Evolutionary conservation across 2,888 invertebrate genomes (phyloP), one percentile per base, ranked within the genome.

Genomic region (Acanthosepion esculentum): DNA sequence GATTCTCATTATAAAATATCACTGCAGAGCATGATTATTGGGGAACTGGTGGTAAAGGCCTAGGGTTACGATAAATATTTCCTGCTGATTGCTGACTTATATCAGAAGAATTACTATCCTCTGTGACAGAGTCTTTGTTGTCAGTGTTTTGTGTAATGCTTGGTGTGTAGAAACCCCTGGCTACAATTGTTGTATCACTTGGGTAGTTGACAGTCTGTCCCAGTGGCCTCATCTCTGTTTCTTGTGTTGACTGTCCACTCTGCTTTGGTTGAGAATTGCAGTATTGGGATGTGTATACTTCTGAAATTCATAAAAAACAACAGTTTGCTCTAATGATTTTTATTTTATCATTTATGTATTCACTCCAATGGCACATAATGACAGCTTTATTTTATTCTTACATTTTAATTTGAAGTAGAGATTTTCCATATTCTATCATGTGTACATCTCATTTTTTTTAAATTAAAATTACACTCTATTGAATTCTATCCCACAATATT

Each of bases 41-140:
- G 12, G 78, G 78, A 12, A 78, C 78, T 78, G 78, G 78, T 0
- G 78, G 78, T 78, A 78, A 78, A 5, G 78, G 78, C 33, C 78
- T 78, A 15, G 78, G 78, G 4, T 78, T 78, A 12, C 78, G n/a
- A 78, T 78, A 78, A 78, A 78, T 78, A n/a, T 78, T 78, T 78
- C 78, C 78, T 78, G 78, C 15, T 78, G 78, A 78, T 33, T n/a
- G 78, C 8, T n/a, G n/a, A n/a, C 78, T 78, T n/a, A 33, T n/a
- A 78, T 78, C 78, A 78, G 78, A 78, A 78, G 78, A 78, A 18
- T 78, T 78, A 78, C 78, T 78, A n/a, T 78, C 78, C n/a, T 78
- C 78, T 78, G 33, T n/a, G 15, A n/a, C 78, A 78, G 78, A 78
- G 10, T 78, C 78, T 78, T 78, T 78, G 78, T 78, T 78, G 78